Evolutionary conservation across 1,140 invertebrate genomes (phyloP), one percentile per base, ranked within the genome.

Genomic region (Drosophila ananassae): DNA sequence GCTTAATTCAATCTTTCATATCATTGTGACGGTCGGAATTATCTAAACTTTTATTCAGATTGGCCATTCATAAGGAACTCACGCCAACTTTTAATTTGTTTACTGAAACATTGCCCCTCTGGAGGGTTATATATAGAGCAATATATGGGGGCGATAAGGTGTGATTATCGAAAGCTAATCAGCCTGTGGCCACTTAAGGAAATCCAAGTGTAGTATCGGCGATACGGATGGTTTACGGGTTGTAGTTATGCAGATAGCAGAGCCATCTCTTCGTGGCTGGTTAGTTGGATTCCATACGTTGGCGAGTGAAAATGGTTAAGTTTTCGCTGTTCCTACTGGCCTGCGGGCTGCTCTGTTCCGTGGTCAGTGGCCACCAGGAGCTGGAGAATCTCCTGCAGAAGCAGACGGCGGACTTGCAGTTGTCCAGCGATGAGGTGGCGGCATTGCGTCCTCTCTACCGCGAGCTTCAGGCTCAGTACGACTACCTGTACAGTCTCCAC

Each of bases 381-480:
- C 51, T 89, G 53, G 46, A 46, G 9, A 41, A 56, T 34, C 47
- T 91, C 2, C 53, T 91, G 41, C 52, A 52, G 41, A 58, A 89
- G 9, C 64, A 79, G 3, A 28, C 56, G n/a, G 47, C 52, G 44
- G 79, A 90, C 10, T 68, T 87, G 44, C 48, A 57, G 12, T 47
- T 91, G n/a, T 77, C 72, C 12, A 44, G 9, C 12, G 59, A 64
- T 3, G 90, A 91, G 53, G 66, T 79, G 30, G 73, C 75, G 21
- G 77, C 75, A 0, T 21, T 91, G 56, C 69, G 73, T 51, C 90
- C 90, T 2, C 48, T 91, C 1, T 91, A 75, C 51, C 37, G 52
- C 0, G 85, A 91, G 28, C 55, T 91, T 17, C 90, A 91, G 53
- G 25, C 46, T 2, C 90, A 91, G 34, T 76, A 81, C 46, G 75